These are phyloP conservation scores for Nomada goodeniana DNA, from an alignment of 2,888 invertebrate genomes.

Conservation along the genomic window DNA sequence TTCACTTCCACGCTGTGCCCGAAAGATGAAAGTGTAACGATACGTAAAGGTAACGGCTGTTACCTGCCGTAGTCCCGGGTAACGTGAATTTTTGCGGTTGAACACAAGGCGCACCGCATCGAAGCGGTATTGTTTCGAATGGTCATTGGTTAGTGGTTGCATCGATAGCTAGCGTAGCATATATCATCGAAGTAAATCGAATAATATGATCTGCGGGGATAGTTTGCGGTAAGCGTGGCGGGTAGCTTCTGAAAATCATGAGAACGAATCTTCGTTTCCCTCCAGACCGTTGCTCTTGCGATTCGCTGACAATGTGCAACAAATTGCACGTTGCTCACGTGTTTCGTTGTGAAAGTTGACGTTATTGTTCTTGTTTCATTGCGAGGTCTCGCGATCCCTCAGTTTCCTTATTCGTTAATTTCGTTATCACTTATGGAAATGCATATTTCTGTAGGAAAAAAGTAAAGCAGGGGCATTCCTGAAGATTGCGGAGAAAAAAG, in stretches of 20 bases:
- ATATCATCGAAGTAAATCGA: conserved; percentile 28
- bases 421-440: too few species aligned
- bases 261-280: neutral
- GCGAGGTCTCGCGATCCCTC: too few species aligned
- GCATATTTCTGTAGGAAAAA: too few species aligned
- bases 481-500: too few species aligned
- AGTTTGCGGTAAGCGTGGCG: conserved; percentile 16
- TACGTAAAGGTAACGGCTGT: neutral
- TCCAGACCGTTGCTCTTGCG: too few species aligned
- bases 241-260: neutral
- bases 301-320: too few species aligned
- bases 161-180: conserved; percentile 19
- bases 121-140: conserved; percentile 31
- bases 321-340: too few species aligned
- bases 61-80: neutral
- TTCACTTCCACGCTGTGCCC: neutral
- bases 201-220: conserved; percentile 35
- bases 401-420: too few species aligned
- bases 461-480: too few species aligned
- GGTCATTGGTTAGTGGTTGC: conserved; percentile 24
- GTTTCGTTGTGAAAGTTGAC: too few species aligned
- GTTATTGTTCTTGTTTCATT: too few species aligned
- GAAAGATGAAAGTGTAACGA: conserved; percentile 33
- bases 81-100: conserved; percentile 19
- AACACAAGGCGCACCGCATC: conserved; percentile 11